phyloP scores from a whole-genome alignment of 2,888 invertebrate species.

The Abrostola tripartita region DNA sequence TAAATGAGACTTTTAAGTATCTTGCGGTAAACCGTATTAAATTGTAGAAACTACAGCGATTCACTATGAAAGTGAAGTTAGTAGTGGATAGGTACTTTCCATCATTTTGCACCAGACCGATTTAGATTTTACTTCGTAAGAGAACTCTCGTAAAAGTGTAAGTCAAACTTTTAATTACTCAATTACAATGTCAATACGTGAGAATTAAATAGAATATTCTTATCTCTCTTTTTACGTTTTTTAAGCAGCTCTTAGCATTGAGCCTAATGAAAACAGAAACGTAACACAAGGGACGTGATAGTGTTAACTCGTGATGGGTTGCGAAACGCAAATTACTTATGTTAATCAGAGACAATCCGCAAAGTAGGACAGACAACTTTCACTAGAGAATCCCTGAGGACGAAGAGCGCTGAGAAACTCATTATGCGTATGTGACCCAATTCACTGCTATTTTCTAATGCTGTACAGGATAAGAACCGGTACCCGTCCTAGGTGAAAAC shows the following conservation, averaged over 20 bases:
- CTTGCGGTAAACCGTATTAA: slow-evolving; percentile 49
- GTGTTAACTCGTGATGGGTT: slow-evolving; percentile 18
- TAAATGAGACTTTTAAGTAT: slow-evolving; percentile 50
- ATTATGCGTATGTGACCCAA: slow-evolving; percentile 70
- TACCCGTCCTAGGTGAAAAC: slow-evolving; percentile 55
- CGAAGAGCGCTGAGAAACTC: slow-evolving; percentile 62
- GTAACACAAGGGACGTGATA: slow-evolving; percentile 21
- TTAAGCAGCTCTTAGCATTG: not conserved
- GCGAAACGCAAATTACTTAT: slow-evolving; percentile 52
- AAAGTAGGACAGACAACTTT: slow-evolving; percentile 59
- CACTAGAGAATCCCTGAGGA: slow-evolving; percentile 65
- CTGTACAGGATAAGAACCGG: slow-evolving; percentile 51
- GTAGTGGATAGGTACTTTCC: slow-evolving; percentile 35
- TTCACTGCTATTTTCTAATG: slow-evolving; percentile 65
- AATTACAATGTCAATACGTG: not conserved
- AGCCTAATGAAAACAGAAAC: slow-evolving; percentile 21
- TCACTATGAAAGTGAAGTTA: slow-evolving; percentile 45
- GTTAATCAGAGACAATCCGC: slow-evolving; percentile 52
- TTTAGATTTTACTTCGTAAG: slow-evolving; percentile 26
- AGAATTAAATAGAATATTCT: too few relatives aligned
- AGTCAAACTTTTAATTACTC: slow-evolving; percentile 27
- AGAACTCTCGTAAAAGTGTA: slow-evolving; percentile 16
- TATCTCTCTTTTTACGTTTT: not conserved
- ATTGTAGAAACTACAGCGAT: slow-evolving; percentile 54
- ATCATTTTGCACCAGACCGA: slow-evolving; percentile 20